phyloP scores from a whole-genome alignment of 2,113 vertebrate species.

The Crotalus viridis region DNA sequence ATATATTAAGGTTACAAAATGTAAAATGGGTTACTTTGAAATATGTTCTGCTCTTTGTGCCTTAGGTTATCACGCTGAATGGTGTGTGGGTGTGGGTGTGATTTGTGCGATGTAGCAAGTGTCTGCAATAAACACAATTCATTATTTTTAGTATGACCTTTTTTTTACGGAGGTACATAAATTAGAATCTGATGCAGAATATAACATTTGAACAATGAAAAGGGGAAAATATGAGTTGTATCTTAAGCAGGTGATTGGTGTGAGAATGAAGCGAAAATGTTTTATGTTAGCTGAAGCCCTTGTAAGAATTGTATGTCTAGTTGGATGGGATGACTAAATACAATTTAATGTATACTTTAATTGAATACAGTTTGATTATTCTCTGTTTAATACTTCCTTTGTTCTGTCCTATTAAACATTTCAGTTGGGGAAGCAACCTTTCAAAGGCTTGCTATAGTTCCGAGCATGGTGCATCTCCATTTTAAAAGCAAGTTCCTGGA shows the following conservation, averaged over 20 bases:
- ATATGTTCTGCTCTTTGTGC: background rate
- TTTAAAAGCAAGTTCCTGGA: background rate
- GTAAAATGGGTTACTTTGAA: background rate
- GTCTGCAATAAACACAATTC: background rate
- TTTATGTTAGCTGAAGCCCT: background rate
- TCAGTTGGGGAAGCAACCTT: no score
- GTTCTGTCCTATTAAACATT: no score
- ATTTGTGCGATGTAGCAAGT: background rate
- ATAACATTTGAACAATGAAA: background rate
- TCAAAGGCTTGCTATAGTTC: no score
- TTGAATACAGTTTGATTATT: no score
- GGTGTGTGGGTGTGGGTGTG: background rate
- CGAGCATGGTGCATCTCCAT: background rate
- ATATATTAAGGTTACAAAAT: background rate
- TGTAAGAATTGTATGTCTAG: no score
- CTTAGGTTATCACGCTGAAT: background rate
- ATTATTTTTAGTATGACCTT: background rate
- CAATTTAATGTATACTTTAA: no score
- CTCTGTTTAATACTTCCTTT: no score
- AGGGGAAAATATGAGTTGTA: background rate
- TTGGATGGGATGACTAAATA: no score
- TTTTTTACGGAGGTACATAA: background rate
- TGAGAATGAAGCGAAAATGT: background rate
- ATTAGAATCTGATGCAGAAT: background rate
- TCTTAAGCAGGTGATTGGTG: background rate